Percentiles rank a stretch among this genome's conserved stretches.
Evolutionary conservation across 2,113 vertebrate species (phyloP).

Genomic region (Noturus placidus): DNA sequence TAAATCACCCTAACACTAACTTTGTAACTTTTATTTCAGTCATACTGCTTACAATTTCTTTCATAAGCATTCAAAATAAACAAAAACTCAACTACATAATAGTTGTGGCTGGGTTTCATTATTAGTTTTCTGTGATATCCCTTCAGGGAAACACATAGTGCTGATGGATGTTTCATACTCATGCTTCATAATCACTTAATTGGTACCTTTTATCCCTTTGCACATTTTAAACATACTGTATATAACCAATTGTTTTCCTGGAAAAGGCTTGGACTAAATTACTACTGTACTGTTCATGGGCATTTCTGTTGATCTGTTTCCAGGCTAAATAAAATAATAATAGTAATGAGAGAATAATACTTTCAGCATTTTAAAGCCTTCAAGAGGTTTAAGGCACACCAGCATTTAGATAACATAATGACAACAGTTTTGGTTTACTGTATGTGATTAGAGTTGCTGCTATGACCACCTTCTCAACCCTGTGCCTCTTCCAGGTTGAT

Average conservation of each 20-base stretch:
- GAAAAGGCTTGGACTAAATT: not conserved
- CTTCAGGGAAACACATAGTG: not conserved
- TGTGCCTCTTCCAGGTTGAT: constrained; percentile 66
- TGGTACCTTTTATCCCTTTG: not conserved
- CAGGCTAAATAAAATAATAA: constrained; percentile 3
- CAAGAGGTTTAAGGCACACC: not conserved
- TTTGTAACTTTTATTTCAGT: not conserved
- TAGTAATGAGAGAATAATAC: not conserved
- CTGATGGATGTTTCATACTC: not conserved
- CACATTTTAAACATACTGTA: not conserved
- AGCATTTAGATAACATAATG: constrained; percentile 31
- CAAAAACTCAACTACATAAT: not conserved
- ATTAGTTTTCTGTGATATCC: not conserved
- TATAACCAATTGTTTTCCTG: not conserved
- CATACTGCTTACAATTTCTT: not conserved
- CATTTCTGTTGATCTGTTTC: not conserved
- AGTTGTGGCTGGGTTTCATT: not conserved
- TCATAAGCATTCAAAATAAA: not conserved
- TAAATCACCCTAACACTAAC: not conserved
- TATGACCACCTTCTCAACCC: constrained; percentile 23
- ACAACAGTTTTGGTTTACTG: constrained; percentile 27
- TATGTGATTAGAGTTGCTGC: constrained; percentile 31
- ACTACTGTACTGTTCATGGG: not conserved
- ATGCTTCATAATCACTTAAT: not conserved
- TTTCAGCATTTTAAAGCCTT: not conserved